Evolutionary conservation across 2,113 vertebrate species (phyloP), one percentile per base, ranked within the genome.

Genomic region (Aramus guarauna): DNA sequence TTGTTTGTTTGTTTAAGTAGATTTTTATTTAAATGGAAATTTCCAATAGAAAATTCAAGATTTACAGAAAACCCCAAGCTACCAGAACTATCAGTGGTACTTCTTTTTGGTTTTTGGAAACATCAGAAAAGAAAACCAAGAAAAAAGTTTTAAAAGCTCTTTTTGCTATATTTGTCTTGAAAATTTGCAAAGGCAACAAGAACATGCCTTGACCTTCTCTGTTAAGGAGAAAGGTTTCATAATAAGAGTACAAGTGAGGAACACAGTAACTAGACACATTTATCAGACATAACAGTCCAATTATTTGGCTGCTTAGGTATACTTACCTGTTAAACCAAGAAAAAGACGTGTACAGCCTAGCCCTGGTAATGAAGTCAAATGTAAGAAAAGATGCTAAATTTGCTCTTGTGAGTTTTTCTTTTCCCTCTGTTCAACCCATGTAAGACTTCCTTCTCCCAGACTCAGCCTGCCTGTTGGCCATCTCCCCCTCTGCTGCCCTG

Each of bases 331-430:
- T 73, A 43, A 90, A 60, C 29, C 50, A 56, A 76, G 45, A 55
- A 60, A 82, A 88, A 39, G 9, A 3, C 2, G 0, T 32, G 16
- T 59, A 14, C 32, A 34, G 2, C 26, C 21, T 41, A 37, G 0
- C 3, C 17, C 34, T 78, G 18, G 12, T 24, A 20, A 41, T 66
- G 69, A 77, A 69, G 14, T 24, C 5, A 7, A 56, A 66, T 32
- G 15, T 32, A 64, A 55, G 43, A 16, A 60, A 2, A 9, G 34
- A 58, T 39, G 27, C 5, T 58, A n/a, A 36, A 66, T 66, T 84
- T 20, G 5, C 11, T 80, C n/a, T 53, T 79, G 8, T 20, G 43
- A 59, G 9, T 22, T 84, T 71, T 47, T 34, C 10, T 56, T 81
- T 36, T 66, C 34, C 39, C 6, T 64, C 17, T 67, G 10, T 73